Base-by-base conservation (phyloP, 2,888 invertebrate genomes). In the Drosophila histrio region DNA sequence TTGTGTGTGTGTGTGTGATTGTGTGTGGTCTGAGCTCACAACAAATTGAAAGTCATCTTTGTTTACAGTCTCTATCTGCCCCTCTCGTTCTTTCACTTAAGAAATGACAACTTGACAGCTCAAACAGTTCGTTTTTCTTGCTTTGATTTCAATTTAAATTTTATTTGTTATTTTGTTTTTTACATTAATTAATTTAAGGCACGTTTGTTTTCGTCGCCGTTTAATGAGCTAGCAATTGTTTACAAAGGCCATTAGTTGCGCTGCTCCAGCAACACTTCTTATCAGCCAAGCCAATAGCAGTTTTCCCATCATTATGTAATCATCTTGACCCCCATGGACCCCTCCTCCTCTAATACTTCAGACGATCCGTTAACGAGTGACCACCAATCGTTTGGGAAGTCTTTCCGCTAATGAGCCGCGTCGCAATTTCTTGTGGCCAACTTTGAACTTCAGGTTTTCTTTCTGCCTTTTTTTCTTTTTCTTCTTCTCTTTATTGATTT, bases 261-360 rank as follows among this genome's bases (percentile, higher is more conserved):
- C 59, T 28, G 13, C 43, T 22, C 19, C 28, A 2, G 50, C 30
- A 13, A 21, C 17, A 13, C 67, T 74, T 71, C 57, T 76, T 82
- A 86, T 79, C 83, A 60, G 21, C 28, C n/a, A 7, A 36, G 21
- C 7, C 15, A n/a, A 17, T 19, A 57, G 65, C 60, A 66, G 70
- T 79, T 82, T 82, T 82, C 82, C 88, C 88, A 82, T 87, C 86
- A 88, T 82, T 87, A 82, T 82, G 76, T 62, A 74, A 85, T 50
- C 50, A 38, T 36, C 34, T 13, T 26, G 21, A 11, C 46, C 28
- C 43, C 2, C 21, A 9, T 22, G 6, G 9, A 2, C 26, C 26
- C 13, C 17, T 9, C 5, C 24, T 9, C 7, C 21, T 6, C 11
- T 7, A 38, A 19, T 19, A 4, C 28, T 28, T 8, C 13, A 7